Percentiles rank a stretch among this genome's conserved stretches.
Conservation (phyloP, 2,888 invertebrate genomes). For the Allophyes oxyacanthae region DNA sequence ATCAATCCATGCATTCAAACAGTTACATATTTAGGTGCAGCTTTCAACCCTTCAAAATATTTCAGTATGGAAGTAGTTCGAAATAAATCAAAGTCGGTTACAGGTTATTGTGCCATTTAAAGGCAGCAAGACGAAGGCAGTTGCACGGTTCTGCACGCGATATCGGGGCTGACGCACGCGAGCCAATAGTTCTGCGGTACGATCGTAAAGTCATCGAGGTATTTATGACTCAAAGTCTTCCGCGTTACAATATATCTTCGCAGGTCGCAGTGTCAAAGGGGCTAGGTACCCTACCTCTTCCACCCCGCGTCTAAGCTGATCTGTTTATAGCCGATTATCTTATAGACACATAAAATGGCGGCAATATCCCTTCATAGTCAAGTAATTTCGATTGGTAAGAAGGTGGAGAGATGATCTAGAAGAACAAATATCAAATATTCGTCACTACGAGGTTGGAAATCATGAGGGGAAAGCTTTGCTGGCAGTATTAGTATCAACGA, state of each 20-base stretch:
- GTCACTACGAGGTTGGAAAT: too few relatives aligned
- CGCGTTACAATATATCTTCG: too few relatives aligned
- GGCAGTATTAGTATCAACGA: too few relatives aligned
- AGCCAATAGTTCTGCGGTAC: conserved; percentile 30
- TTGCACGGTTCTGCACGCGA: conserved; percentile 39
- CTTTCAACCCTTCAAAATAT: not conserved
- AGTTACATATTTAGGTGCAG: not conserved
- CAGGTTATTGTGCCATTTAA: conserved; percentile 18
- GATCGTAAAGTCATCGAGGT: conserved; percentile 30
- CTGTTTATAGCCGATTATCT: not conserved
- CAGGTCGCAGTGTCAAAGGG: too few relatives aligned
- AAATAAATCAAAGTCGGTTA: conserved; percentile 37
- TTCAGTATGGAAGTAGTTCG: conserved; percentile 7
- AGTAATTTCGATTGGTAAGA: too few relatives aligned
- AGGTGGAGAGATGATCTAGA: too few relatives aligned
- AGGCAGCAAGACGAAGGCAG: conserved; percentile 13
- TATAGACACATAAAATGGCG: too few relatives aligned
- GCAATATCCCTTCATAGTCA: too few relatives aligned
- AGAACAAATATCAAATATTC: too few relatives aligned
- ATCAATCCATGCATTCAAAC: not conserved
- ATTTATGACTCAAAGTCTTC: conserved; percentile 28
- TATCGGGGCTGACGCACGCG: conserved; percentile 27
- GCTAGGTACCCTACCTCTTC: too few relatives aligned
- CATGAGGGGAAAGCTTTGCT: too few relatives aligned
- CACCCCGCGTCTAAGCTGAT: not conserved